Base-by-base conservation (phyloP, 2,113 vertebrate genomes). In the Helogale parvula region DNA sequence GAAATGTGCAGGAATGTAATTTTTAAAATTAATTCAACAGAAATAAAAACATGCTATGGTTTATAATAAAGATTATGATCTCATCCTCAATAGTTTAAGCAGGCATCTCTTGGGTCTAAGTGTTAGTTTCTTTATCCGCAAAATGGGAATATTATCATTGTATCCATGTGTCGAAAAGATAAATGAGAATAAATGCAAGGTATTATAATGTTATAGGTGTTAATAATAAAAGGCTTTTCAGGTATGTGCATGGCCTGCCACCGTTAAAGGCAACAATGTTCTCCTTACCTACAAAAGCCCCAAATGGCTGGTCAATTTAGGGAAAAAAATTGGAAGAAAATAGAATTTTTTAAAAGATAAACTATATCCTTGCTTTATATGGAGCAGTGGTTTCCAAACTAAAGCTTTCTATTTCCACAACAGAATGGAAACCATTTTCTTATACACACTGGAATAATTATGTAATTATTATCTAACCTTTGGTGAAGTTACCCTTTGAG, bases 11-110 rank as follows among this genome's bases (percentile, higher is more conserved):
- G 66, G 50, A 68, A 69, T 88, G 25, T 81, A 80, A 85, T 80
- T 94, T 85, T 93, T 69, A 77, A 50, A 92, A 97, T 33, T 87
- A 96, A 85, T 96, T 88, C 74, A 77, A 33, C 1, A 81, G 31
- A 92, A 96, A 93, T 85, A 86, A 74, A 95, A 97, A 57, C 9
- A 94, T 72, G 50, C 19, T 93, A 52, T 57, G 47, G 29, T 86
- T 97, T 95, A 88, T 8, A 77, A 83, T 85, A 88, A 92, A 90
- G 81, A 54, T 86, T 93, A 76, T 94, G 33, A 72, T 91, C 19
- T 33, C 3, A 86, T 80, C 31, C 19, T 96, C 41, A 93, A 47
- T 76, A 81, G 35, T 47, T 66, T 38, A 76, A 85, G 2, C 45
- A 96, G 54, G 31, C 17, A 31, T 86, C 1, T 15, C 52, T 82